Percentiles rank a stretch among this genome's conserved stretches.
Evolutionary conservation across 2,888 invertebrate species (phyloP).

Genomic region (Entomobrya proxima): DNA sequence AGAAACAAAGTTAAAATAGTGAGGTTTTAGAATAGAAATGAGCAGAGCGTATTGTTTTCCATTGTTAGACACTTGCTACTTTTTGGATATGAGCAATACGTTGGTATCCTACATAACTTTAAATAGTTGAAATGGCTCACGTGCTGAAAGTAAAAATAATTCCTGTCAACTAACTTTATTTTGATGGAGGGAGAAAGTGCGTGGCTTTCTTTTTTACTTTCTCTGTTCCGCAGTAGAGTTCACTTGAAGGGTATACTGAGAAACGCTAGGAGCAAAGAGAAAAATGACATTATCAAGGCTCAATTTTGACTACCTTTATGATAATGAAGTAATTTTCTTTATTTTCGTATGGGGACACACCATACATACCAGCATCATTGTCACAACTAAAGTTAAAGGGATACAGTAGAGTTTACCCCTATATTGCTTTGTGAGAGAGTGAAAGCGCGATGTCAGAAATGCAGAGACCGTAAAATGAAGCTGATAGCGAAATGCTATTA

Average conservation of each 20-base stretch:
- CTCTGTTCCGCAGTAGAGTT: too few relatives aligned
- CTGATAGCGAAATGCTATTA: not conserved
- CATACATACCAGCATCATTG: not conserved
- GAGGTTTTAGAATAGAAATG: not conserved
- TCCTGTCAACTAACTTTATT: not conserved
- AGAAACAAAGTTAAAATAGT: conserved; percentile 30
- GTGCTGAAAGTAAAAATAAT: not conserved
- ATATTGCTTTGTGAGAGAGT: not conserved
- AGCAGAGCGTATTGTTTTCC: too few relatives aligned
- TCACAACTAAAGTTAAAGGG: conserved; percentile 8
- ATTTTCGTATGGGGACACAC: conserved; percentile 21
- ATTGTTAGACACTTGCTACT: too few relatives aligned
- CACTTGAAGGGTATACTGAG: not conserved
- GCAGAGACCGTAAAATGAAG: not conserved
- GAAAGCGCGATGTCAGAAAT: not conserved
- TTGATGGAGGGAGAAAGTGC: conserved; percentile 7
- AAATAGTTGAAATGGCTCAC: not conserved
- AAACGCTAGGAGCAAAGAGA: not conserved
- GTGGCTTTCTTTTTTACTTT: not conserved
- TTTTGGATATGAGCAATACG: too few relatives aligned
- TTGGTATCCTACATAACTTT: too few relatives aligned
- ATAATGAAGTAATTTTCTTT: conserved; percentile 46
- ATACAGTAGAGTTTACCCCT: too few relatives aligned
- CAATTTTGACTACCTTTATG: conserved; percentile 35
- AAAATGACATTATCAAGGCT: not conserved